Base-by-base conservation (phyloP, 2,888 invertebrate species). In the Cremastinae sp. region DNA sequence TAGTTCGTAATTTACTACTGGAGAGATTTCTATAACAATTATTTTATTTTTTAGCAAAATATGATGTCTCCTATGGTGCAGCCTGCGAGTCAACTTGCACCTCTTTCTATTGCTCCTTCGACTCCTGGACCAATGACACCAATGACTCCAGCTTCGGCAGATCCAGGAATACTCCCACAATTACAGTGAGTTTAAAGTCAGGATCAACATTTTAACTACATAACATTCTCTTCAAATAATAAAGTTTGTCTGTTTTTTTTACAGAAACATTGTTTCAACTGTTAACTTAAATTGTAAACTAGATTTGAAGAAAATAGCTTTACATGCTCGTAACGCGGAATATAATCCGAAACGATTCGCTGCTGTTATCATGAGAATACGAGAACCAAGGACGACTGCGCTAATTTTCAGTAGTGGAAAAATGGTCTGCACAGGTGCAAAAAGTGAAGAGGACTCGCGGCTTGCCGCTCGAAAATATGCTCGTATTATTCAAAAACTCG, bases 281-380 rank as follows among this genome's bases (percentile, higher is more conserved):
- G 98, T 99, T 0, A 99, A 98, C 90, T 91, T 99, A 64, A 96
- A 95, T 84, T 98, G 98, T 89, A 97, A 97, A 90, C 91, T 99
- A 81, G 98, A 99, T 88, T 91, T 99, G 76, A 98, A 99, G 87
- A 97, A 96, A 90, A 99, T 99, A 83, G 98, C 99, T 0, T 91
- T 99, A 1, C 98, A 98, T 89, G 98, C 99, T 0, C 94, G 99
- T 89, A 99, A 99, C 91, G 99, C 99, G 1, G 99, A 99, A 90
- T 99, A 99, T 88, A 99, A 99, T 90, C 99, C 99, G 7, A 99
- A 99, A 90, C 95, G 99, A 86, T 99, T 99, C 92, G 98, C 98
- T 61, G 99, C 99, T 43, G 98, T 99, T 2, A 99, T 99, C 69
- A 99, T 99, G 99, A 90, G 94, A 84, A 94, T 95, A 81, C 92